These are phyloP conservation scores for Machimus rusticus DNA, from an alignment of 2,888 invertebrate species.

Conservation along the genomic window DNA sequence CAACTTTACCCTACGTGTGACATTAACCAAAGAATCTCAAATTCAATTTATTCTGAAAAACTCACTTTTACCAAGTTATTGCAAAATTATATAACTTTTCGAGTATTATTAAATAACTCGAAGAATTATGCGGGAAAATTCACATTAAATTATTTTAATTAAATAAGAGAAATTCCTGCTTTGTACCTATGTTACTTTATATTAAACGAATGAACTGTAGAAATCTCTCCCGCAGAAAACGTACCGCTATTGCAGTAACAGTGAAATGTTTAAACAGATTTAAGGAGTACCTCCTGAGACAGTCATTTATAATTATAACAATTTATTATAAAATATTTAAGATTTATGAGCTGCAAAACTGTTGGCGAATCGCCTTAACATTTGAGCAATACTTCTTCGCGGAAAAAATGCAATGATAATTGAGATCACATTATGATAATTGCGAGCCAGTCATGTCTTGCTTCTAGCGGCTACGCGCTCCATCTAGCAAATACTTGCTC, in stretches of 20 bases:
- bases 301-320: not conserved
- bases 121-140: not conserved
- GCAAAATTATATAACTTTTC: not conserved
- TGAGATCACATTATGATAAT: constrained; percentile 31
- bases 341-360: not conserved
- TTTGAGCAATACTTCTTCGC: not conserved
- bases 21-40: too few species aligned
- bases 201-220: not conserved
- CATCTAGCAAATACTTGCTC: not conserved
- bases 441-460: constrained; percentile 9
- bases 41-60: too few species aligned
- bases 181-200: not conserved
- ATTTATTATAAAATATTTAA: constrained; percentile 17
- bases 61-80: too few species aligned
- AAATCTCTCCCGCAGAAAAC: not conserved
- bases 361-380: not conserved
- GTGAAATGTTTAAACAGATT: not conserved
- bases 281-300: not conserved
- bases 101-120: not conserved
- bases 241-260: not conserved
- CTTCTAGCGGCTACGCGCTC: not conserved
- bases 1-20: too few species aligned
- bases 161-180: not conserved
- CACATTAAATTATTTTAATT: not conserved
- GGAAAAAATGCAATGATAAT: constrained; percentile 27